These are phyloP conservation scores for Darevskia nairensis DNA, from an alignment of 2,797 vertebrate genomes.

Conservation along the genomic window DNA sequence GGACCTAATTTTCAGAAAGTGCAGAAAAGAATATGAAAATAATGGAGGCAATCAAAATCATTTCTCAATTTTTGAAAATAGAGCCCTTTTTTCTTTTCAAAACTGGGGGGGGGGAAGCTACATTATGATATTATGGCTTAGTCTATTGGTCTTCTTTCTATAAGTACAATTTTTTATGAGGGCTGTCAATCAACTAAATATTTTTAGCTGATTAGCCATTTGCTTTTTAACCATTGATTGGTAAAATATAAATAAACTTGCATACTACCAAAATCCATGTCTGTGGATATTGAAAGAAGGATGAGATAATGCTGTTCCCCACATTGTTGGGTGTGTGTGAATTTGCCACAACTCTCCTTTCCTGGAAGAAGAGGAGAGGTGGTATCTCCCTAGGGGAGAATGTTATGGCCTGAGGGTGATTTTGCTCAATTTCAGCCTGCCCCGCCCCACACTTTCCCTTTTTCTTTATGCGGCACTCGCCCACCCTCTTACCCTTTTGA, in stretches of 20 bases:
- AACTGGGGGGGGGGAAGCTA: neutral
- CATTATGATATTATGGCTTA: conserved; percentile 5
- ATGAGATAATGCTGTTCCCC: neutral
- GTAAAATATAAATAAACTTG: neutral
- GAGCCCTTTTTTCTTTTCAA: conserved; percentile 12
- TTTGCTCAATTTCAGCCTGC: no score
- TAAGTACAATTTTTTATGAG: neutral
- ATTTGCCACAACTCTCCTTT: no score
- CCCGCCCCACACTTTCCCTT: no score
- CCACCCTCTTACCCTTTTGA: no score
- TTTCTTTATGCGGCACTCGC: no score
- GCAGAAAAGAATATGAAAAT: conserved; percentile 17
- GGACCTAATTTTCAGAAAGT: conserved; percentile 31
- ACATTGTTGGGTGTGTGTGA: no score
- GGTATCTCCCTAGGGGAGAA: no score
- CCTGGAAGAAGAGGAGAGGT: no score
- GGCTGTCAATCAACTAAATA: neutral
- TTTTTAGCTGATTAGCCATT: neutral
- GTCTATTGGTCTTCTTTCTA: neutral
- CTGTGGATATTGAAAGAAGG: neutral
- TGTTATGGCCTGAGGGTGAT: no score
- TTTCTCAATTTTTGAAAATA: conserved; percentile 28
- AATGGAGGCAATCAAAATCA: conserved; percentile 41
- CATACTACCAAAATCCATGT: neutral
- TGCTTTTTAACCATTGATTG: neutral